Conservation (phyloP, 2,797 vertebrate species). For the Myotis daubentonii region DNA sequence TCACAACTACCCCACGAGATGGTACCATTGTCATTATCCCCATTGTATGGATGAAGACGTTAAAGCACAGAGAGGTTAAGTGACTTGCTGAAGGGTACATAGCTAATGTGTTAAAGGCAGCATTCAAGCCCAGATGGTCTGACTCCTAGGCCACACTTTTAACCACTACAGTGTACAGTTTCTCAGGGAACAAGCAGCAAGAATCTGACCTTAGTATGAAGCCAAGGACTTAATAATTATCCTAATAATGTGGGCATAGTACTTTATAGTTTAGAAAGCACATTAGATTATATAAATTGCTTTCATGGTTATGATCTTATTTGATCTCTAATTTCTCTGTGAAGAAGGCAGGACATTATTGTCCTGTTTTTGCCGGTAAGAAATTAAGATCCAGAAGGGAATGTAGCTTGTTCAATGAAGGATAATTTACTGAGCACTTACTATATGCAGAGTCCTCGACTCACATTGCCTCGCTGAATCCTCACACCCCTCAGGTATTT, state of each 20-base stretch:
- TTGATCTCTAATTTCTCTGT: neutral
- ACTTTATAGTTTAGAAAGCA: neutral
- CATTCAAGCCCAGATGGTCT: neutral
- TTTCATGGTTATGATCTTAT: neutral
- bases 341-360: neutral
- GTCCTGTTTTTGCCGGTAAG: neutral
- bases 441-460: neutral
- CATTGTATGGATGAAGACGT: neutral
- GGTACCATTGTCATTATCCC: neutral
- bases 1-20: neutral
- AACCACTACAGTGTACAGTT: neutral
- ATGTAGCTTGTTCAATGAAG: neutral
- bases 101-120: neutral
- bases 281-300: neutral
- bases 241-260: neutral
- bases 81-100: neutral
- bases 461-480: neutral
- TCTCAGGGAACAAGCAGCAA: constrained; percentile 1
- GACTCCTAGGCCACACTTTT: neutral
- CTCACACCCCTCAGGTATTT: neutral
- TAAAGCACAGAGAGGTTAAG: constrained; percentile 33
- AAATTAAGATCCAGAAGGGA: neutral
- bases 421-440: neutral
- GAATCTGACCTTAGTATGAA: constrained; percentile 14
- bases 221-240: neutral